These are phyloP conservation scores for Drosophila pachea DNA, from an alignment of 1,140 invertebrate species.

Conservation along the genomic window DNA sequence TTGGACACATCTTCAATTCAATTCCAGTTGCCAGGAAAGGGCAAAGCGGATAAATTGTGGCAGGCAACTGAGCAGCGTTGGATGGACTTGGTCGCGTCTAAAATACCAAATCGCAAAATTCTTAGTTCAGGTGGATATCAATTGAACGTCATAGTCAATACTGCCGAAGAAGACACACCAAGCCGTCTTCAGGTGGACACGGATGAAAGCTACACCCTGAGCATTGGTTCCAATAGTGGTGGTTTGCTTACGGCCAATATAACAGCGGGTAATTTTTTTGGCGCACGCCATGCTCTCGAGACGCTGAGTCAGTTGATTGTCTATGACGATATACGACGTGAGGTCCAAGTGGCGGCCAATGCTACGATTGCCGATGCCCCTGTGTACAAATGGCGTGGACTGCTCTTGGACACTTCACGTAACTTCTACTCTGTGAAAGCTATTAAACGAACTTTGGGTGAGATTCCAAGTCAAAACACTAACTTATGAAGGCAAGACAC, in stretches of 20 bases:
- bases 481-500: neutral
- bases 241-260: constrained; percentile 82
- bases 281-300: constrained; percentile 87
- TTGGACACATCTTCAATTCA: constrained; percentile 80
- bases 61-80: constrained; percentile 55
- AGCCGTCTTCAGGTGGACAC: constrained; percentile 81
- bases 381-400: constrained; percentile 86
- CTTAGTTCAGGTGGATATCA: constrained; percentile 60
- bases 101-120: constrained; percentile 55
- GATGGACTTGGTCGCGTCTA: constrained; percentile 46
- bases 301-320: constrained; percentile 88
- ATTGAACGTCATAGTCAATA: constrained; percentile 67
- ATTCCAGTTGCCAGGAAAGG: constrained; percentile 40
- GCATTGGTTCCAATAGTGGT: constrained; percentile 79
- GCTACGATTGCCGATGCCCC: constrained; percentile 85
- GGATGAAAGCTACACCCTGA: constrained; percentile 85
- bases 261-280: constrained; percentile 84
- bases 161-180: constrained; percentile 17
- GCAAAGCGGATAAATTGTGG: constrained; percentile 60
- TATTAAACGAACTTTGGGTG: constrained; percentile 86
- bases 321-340: constrained; percentile 81
- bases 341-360: constrained; percentile 80
- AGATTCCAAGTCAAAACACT: neutral
- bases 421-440: constrained; percentile 85
- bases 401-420: constrained; percentile 88